Base-by-base conservation (phyloP, 2,113 vertebrate genomes). In the Amphilophus citrinellus region DNA sequence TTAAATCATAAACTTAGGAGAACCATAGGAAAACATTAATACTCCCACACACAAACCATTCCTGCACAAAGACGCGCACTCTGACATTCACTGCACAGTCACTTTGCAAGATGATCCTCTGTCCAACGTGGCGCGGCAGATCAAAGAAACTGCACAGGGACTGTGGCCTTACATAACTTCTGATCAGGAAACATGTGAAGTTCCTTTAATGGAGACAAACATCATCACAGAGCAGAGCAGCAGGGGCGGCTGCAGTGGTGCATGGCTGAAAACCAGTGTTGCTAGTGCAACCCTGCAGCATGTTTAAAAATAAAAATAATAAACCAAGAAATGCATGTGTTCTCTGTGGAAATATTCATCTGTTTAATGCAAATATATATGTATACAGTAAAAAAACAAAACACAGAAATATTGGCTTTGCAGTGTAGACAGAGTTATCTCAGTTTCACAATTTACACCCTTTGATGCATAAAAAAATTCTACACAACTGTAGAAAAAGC, bases 181-280 rank as follows among this genome's bases (percentile, higher is more conserved):
- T 84, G 76, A 60, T 59, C 37, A 20, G 39, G 75, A 73, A 76
- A 56, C 63, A 77, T 20, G 10, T 18, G 8, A 11, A 15, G 10
- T n/a, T 62, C 20, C 5, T 77, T 84, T 32, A 84, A 56, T 82
- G 59, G 59, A 59, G 56, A 81, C 61, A 80, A 77, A 80, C 30
- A 30, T 30, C 30, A 30, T 30, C 6, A 17, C 68, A 83, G 56
- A 80, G 58, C 2, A 6, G 32, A 22, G 44, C 82, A 78, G 63
- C 1, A 10, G 17, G 24, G 83, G 65, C 24, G 15, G 47, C 24
- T 13, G 53, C 27, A 63, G 8, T 17, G 53, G 24, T 8, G 68
- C 68, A 53, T 37, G 9, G n/a, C 58, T 60, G 39, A 76, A 85
- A 58, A 53, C 61, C 15, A 47, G 30, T 30, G 30, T 30, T 30